A percentile compares a stretch with the other conserved stretches of the same genome.
These are phyloP conservation scores for Andrena dorsata DNA, from an alignment of 2,888 invertebrate species.

Conservation along the genomic window DNA sequence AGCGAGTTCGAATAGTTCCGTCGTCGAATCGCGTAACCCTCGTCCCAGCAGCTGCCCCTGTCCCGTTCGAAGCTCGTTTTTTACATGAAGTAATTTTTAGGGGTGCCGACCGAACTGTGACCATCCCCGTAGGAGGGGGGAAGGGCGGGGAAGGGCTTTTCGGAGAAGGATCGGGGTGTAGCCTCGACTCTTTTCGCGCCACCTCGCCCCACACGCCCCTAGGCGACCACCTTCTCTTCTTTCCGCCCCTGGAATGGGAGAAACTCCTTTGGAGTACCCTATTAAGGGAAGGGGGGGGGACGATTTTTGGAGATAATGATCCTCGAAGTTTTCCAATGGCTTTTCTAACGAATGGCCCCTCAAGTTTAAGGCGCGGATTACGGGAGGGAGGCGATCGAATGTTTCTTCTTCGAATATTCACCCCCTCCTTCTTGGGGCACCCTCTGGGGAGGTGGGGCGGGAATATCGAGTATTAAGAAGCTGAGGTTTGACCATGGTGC, in stretches of 20 bases:
- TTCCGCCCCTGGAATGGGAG: constrained; percentile 33
- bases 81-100: constrained; percentile 71
- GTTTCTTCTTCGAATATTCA: constrained; percentile 35
- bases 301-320: constrained; percentile 64
- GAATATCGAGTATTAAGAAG: constrained; percentile 14
- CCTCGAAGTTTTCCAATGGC: constrained; percentile 60
- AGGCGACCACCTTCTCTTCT: constrained; percentile 23
- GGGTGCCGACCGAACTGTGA: constrained; percentile 72
- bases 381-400: constrained; percentile 5
- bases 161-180: constrained; percentile 60
- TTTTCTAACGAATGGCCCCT: constrained; percentile 49
- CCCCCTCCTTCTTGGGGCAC: background rate
- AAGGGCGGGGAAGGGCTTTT: constrained; percentile 33
- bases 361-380: constrained; percentile 38
- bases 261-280: constrained; percentile 59
- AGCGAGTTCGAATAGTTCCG: constrained; percentile 32
- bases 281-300: constrained; percentile 45
- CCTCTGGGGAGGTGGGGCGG: background rate
- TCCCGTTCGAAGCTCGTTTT: constrained; percentile 67
- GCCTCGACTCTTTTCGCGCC: constrained; percentile 51
- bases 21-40: constrained; percentile 14
- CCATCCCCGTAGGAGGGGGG: constrained; percentile 46
- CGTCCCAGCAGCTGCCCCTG: constrained; percentile 44
- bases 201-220: constrained; percentile 18
- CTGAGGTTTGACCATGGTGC: background rate